These are phyloP conservation scores for Villa cingulata DNA, from an alignment of 2,888 invertebrate species.

Conservation along the genomic window DNA sequence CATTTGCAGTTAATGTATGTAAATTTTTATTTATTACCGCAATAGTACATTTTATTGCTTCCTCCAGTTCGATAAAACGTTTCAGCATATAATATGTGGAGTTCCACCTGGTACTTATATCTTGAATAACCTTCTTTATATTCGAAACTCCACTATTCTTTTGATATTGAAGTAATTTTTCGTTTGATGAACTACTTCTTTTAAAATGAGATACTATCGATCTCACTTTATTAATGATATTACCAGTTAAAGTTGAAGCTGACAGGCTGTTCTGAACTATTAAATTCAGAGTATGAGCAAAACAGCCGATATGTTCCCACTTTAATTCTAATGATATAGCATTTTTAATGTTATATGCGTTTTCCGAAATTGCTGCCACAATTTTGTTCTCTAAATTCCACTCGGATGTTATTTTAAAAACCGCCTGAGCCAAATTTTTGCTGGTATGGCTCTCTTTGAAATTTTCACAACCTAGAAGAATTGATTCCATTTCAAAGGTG, in stretches of 20 bases:
- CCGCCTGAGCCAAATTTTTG: conserved; percentile 17
- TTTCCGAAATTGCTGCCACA: conserved; percentile 17
- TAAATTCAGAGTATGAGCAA: too few relatives aligned
- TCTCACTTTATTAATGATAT: too few relatives aligned
- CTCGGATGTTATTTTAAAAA: conserved; percentile 17
- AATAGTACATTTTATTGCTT: neutral
- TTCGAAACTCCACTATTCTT: neutral
- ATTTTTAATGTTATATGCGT: conserved; percentile 11
- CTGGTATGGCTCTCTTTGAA: conserved; percentile 18
- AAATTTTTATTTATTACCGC: neutral
- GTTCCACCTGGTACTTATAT: too few relatives aligned
- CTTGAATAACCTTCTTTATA: too few relatives aligned
- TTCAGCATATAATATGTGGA: neutral
- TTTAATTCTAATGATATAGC: conserved; percentile 12
- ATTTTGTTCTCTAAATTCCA: conserved; percentile 21
- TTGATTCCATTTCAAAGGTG: conserved; percentile 18
- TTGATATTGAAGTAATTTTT: too few relatives aligned
- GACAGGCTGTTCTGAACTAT: too few relatives aligned
- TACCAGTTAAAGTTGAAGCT: too few relatives aligned
- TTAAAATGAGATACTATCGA: too few relatives aligned
- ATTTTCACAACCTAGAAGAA: conserved; percentile 16
- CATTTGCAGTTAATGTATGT: conserved; percentile 8
- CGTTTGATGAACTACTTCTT: too few relatives aligned
- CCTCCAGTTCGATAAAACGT: neutral
- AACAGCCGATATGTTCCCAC: neutral